Conservation (phyloP, 2,888 invertebrate species). For the Macrosiphum euphorbiae region DNA sequence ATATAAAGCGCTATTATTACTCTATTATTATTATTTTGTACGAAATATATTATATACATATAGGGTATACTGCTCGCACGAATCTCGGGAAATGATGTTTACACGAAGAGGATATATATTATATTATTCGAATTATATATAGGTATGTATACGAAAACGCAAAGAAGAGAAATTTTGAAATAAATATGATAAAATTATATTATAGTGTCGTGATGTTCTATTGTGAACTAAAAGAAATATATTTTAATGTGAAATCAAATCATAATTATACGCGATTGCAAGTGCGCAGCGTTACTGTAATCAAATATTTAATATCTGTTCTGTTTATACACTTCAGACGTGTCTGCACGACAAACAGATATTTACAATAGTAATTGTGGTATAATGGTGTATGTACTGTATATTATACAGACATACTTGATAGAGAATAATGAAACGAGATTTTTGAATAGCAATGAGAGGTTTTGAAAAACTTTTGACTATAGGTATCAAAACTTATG, state of each 20-base stretch:
- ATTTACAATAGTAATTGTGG: background rate
- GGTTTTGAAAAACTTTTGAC: background rate
- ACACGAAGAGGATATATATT: background rate
- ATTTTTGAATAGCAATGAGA: background rate
- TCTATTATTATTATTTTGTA: background rate
- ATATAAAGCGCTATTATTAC: background rate
- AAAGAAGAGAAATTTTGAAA: conserved; percentile 10
- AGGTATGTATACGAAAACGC: background rate
- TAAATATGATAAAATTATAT: background rate
- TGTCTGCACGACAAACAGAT: background rate
- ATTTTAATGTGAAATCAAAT: background rate
- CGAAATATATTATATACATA: background rate
- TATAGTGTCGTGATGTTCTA: background rate
- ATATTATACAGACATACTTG: background rate
- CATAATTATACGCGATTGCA: background rate
- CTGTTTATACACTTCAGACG: background rate
- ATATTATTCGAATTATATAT: background rate
- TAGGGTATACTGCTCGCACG: background rate
- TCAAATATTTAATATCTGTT: background rate
- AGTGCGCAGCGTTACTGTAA: background rate
- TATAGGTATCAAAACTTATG: background rate
- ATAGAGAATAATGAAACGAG: background rate
- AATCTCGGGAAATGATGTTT: background rate
- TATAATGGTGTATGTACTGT: background rate
- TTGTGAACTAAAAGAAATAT: background rate